Conservation (phyloP, 35 echinoderm and acorn worm species). For the Anneissia japonica region DNA sequence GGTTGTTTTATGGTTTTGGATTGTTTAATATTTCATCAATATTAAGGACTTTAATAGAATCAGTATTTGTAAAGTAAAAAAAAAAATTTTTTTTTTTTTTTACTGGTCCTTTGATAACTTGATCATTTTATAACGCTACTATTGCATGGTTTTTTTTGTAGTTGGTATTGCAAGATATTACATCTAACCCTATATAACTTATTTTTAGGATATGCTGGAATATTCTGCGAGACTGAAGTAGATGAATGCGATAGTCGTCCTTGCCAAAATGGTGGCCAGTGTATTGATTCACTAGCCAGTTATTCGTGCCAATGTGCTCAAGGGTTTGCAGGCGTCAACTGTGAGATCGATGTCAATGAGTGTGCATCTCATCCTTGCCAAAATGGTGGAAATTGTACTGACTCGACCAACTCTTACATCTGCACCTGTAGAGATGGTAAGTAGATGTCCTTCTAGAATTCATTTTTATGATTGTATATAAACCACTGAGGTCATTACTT, state of each 20-base stretch:
- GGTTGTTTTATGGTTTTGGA: too few relatives aligned
- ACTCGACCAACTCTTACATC: neutral
- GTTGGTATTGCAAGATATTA: too few relatives aligned
- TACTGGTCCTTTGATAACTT: too few relatives aligned
- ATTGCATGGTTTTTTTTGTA: too few relatives aligned
- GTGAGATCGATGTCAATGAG: slow-evolving; percentile 1
- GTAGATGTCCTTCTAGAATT: neutral
- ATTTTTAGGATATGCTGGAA: neutral
- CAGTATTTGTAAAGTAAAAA: too few relatives aligned
- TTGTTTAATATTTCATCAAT: too few relatives aligned
- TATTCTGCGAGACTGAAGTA: neutral
- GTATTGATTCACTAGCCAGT: neutral
- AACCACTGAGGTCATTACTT: too few relatives aligned
- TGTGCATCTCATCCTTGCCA: neutral
- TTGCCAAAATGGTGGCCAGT: neutral
- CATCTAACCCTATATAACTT: too few relatives aligned
- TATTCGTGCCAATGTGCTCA: neutral
- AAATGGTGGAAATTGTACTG: neutral
- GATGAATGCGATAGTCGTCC: slow-evolving; percentile 8
- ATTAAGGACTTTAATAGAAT: too few relatives aligned
- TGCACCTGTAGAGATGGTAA: neutral
- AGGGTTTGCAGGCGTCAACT: neutral
- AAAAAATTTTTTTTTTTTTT: too few relatives aligned
- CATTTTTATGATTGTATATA: too few relatives aligned
- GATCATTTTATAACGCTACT: too few relatives aligned